Base-by-base conservation (phyloP, 2,797 vertebrate genomes). In the Falco columbarius region DNA sequence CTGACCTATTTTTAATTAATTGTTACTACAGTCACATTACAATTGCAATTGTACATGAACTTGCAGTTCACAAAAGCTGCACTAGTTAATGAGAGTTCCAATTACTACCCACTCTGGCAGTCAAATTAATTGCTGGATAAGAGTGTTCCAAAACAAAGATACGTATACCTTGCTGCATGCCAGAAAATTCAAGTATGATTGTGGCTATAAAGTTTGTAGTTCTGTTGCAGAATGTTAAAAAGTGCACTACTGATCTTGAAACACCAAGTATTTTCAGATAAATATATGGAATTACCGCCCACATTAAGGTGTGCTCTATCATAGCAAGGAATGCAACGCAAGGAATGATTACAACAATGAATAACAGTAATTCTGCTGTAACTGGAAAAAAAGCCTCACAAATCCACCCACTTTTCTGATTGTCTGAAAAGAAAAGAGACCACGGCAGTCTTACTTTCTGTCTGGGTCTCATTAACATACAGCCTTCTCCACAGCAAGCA, bases 1-100 rank as follows among this genome's bases (percentile, higher is more conserved):
- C 71, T 85, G 59, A 80, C 52, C 47, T 67, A 17, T 7, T 63
- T 77, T 84, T 89, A 89, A 93, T 62, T 91, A 93, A 90, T 52
- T 65, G 47, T 40, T 44, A n/a, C 89, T 77, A 65, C 49, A 71
- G 62, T 34, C 76, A 74, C 73, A 67, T 73, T 84, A 40, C 71
- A 82, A 40, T 47, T 46, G 24, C 61, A 75, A 22, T 22, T 70
- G 52, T 19, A 87, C 17, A 2, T 6, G 66, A 94, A 75, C 13
- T 49, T 77, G 72, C 54, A 44, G 55, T 18, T 92, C 34, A 71
- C 2, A 1, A 51, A 54, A 85, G 47, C 36, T 34, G 27, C 10
- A 32, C 44, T 32, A 8, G 11, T 55, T 58, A 81, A 40, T 32
- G 9, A 72, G 67, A 86, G 44, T 42, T 70, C 52, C 47, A 90